Evolutionary conservation across 1,140 invertebrate genomes (phyloP), one percentile per base, ranked within the genome.

Genomic region (Atta colombica): DNA sequence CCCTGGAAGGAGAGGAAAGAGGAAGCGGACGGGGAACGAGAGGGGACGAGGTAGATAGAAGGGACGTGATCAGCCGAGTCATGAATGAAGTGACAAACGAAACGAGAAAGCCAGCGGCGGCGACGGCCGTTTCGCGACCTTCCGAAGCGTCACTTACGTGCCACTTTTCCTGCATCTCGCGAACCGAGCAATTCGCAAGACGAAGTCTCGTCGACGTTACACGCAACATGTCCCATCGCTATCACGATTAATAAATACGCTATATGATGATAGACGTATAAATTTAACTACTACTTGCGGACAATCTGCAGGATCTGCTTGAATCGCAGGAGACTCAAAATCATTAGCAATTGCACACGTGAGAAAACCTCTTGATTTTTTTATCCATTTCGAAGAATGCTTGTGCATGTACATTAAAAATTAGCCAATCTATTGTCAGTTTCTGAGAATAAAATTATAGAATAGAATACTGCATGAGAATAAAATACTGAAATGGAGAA

Each of bases 11-110:
- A 85, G 93, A 88, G 90, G 91, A 90, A 88, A 91, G 90, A 91
- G 93, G 94, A 94, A 93, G 93, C 49, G 55, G 77, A 25, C 45
- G 74, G 28, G 74, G 78, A 28, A 92, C 94, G 94, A 95, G 95
- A 95, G 77, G 89, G 66, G 71, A 88, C 94, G 93, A 78, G 85
- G 84, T 60, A 86, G 69, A 60, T 71, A 88, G 82, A 85, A 81
- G 25, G 10, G 49, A 77, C 28, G 49, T 77, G 86, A 87, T 87
- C 81, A 85, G 81, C n/a, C 86, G 86, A 87, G 86, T 85, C 90
- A 90, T 92, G 92, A 93, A 93, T 93, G 91, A 92, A 92, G 85
- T 90, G 87, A 91, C 88, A 91, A 88, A 88, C 90, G 87, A 92
- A 89, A 92, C 86, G 91, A 77, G 86, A 87, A 82, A 87, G 60